A percentile compares a stretch with the other conserved stretches of the same genome.
Evolutionary conservation across 2,888 invertebrate species (phyloP).

Genomic region (Lacanobia oleracea): DNA sequence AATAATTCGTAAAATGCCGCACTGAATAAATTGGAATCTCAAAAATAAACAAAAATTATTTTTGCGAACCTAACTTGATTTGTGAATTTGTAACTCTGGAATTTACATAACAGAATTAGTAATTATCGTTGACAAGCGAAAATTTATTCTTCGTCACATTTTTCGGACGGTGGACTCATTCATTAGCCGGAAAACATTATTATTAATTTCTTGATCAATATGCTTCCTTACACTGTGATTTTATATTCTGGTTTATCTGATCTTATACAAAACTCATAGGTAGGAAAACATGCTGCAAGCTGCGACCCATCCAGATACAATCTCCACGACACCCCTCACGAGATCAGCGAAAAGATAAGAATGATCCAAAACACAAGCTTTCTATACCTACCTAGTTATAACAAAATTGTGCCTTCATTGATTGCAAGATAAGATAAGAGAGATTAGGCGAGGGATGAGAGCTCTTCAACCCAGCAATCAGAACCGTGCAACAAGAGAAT

Average conservation of each 20-base stretch:
- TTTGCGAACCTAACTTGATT: slow-evolving; percentile 25
- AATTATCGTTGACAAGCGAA: slow-evolving; percentile 32
- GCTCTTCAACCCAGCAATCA: slow-evolving; percentile 49
- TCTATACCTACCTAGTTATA: slow-evolving; percentile 5
- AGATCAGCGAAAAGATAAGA: slow-evolving; percentile 23
- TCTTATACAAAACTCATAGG: slow-evolving; percentile 2
- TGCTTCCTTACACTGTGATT: neutral
- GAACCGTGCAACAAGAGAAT: slow-evolving; percentile 40
- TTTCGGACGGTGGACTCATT: slow-evolving; percentile 7
- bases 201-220: slow-evolving; percentile 13
- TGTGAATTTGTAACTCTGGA: slow-evolving; percentile 19
- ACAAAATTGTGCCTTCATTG: slow-evolving; percentile 38
- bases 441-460: slow-evolving; percentile 45
- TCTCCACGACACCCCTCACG: slow-evolving; percentile 17
- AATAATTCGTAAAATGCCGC: slow-evolving; percentile 3
- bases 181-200: slow-evolving; percentile 9
- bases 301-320: slow-evolving; percentile 8
- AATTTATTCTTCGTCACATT: slow-evolving; percentile 16
- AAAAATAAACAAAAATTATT: slow-evolving; percentile 6
- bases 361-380: slow-evolving; percentile 14
- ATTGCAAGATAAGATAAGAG: slow-evolving; percentile 45
- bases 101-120: slow-evolving; percentile 42
- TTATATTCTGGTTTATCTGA: neutral
- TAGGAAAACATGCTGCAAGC: slow-evolving; percentile 5
- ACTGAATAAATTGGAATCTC: slow-evolving; percentile 17